phyloP scores from a whole-genome alignment of 2,888 invertebrate species.

The Drosophila kanekoi region DNA sequence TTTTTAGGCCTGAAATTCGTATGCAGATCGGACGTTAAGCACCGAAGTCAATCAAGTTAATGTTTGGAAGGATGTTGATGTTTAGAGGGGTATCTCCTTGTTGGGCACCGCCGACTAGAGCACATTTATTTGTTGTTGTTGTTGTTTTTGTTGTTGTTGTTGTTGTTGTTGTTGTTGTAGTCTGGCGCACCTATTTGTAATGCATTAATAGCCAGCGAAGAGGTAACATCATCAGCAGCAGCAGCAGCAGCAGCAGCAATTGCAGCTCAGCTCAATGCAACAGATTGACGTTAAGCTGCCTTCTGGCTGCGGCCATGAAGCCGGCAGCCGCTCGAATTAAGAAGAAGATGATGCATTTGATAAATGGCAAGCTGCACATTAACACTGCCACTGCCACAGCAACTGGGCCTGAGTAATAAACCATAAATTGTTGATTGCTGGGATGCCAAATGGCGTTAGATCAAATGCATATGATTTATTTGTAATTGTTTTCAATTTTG shows the following conservation, averaged over 20 bases:
- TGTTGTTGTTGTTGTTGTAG: constrained; percentile 41
- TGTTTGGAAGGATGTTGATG: no score
- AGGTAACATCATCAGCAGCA: constrained; percentile 38
- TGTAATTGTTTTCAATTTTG: constrained; percentile 4
- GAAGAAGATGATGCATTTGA: constrained; percentile 53
- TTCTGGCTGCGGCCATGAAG: constrained; percentile 50
- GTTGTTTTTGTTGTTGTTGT: constrained; percentile 43
- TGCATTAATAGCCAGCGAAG: constrained; percentile 70
- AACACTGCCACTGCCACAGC: constrained; percentile 41
- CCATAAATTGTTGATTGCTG: constrained; percentile 45
- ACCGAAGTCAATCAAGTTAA: no score
- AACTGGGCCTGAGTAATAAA: constrained; percentile 31
- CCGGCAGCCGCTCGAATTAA: constrained; percentile 14
- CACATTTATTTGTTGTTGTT: constrained; percentile 3
- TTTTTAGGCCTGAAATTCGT: no score
- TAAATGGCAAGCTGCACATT: constrained; percentile 55
- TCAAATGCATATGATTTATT: constrained; percentile 29
- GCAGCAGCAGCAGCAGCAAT: constrained; percentile 33
- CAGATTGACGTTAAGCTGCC: constrained; percentile 76
- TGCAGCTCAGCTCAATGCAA: constrained; percentile 43
- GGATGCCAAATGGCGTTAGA: constrained; percentile 30
- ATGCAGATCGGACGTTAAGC: no score
- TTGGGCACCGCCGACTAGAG: background rate
- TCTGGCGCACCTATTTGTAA: constrained; percentile 79
- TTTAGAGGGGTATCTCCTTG: background rate